Percentiles rank a stretch among this genome's conserved stretches.
Evolutionary conservation across 1,140 invertebrate genomes (phyloP).

Genomic region (Pollicipes pollicipes): DNA sequence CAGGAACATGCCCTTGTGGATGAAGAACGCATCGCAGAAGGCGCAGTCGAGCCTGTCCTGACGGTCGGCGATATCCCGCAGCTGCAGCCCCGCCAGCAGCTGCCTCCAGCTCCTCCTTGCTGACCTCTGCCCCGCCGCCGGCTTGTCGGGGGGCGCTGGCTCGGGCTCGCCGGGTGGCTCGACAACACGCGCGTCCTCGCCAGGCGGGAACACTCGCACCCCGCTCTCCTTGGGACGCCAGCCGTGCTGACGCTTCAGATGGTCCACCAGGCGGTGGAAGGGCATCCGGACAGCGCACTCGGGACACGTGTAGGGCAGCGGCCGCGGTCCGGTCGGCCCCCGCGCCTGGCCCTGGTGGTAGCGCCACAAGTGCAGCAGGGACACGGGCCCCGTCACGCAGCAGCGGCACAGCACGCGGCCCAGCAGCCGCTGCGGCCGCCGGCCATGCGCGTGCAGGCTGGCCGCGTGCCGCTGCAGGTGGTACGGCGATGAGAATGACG

Average conservation of each 20-base stretch:
- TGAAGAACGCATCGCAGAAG: background rate
- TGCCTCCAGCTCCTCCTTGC: too few species aligned
- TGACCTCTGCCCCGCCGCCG: background rate
- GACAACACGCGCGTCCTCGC: too few species aligned
- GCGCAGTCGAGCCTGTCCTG: background rate
- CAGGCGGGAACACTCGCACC: background rate
- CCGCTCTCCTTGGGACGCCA: background rate
- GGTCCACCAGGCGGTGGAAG: background rate
- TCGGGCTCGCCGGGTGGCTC: background rate
- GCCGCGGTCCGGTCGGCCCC: too few species aligned
- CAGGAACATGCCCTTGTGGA: background rate
- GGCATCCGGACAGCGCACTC: background rate
- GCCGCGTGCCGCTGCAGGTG: background rate
- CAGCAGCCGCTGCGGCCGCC: background rate
- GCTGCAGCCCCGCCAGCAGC: background rate
- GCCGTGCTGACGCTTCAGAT: background rate
- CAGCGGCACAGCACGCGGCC: background rate
- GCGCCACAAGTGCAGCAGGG: background rate
- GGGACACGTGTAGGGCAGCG: background rate
- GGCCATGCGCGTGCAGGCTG: background rate
- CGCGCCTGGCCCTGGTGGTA: background rate
- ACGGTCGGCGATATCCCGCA: background rate
- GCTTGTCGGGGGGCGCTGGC: too few species aligned
- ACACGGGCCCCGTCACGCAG: background rate
- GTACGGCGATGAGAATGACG: background rate